A percentile compares a stretch with the other conserved stretches of the same genome.
Evolutionary conservation across 2,797 vertebrate species (phyloP).

Genomic region (Limnodromus scolopaceus): DNA sequence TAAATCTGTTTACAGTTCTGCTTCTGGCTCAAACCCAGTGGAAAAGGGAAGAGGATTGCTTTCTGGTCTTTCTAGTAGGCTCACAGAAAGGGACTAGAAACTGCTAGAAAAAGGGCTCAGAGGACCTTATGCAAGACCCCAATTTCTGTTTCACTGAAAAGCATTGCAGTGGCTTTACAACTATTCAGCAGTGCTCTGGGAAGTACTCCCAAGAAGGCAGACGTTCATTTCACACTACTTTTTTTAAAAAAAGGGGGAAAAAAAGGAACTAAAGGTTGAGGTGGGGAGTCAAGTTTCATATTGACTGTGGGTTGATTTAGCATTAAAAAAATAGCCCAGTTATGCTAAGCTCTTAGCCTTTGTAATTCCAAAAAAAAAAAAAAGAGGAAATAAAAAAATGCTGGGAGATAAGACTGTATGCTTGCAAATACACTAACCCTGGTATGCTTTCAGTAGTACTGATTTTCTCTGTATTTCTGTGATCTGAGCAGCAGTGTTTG

Average conservation of each 20-base stretch:
- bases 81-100: conserved; percentile 3
- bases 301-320: not conserved
- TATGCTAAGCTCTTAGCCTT: conserved; percentile 25
- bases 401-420: not conserved
- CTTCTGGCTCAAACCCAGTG: not conserved
- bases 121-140: not conserved
- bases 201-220: not conserved
- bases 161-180: not conserved
- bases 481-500: not conserved
- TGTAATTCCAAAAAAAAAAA: conserved; percentile 26
- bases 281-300: conserved; percentile 11
- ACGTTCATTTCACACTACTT: not conserved
- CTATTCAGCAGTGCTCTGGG: not conserved
- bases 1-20: not conserved
- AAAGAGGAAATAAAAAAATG: not conserved
- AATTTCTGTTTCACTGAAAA: not conserved
- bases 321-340: not conserved
- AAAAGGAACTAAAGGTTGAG: not conserved
- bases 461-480: conserved; percentile 13
- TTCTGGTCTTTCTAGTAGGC: not conserved
- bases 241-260: not conserved
- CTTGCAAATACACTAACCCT: not conserved
- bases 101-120: not conserved
- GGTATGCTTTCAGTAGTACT: not conserved
- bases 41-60: not conserved